Base-by-base conservation (phyloP, 2,113 vertebrate species). In the Xenotilapia caudafasciata region DNA sequence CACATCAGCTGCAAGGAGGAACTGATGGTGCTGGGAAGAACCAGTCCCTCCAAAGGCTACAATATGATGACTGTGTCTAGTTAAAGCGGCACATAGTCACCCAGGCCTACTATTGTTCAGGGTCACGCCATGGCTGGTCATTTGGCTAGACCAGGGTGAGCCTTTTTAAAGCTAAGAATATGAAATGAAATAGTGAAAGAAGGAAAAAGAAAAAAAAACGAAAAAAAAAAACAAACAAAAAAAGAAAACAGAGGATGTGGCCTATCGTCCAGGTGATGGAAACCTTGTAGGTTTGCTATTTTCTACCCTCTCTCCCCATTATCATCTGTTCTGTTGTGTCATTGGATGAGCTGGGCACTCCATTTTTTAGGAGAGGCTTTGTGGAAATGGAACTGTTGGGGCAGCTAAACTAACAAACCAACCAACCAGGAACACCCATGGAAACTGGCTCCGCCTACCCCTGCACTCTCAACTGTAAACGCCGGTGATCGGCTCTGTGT, bases 21-120 rank as follows among this genome's bases (percentile, higher is more conserved):
- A 97, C 97, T 99, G 94, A 97, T 98, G 95, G 97, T 98, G 95
- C 95, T 99, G 96, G 98, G 98, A 92, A 96, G 99, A 96, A 97
- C 97, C 92, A 99, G 98, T 96, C 98, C 98, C 94, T 98, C 98
- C 96, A 99, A 99, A 97, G 96, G 96, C 96, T 99, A 99, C 97
- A 98, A 96, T 95, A 99, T 99, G 98, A 99, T 99, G 99, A 99
- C 99, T 96, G 98, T 99, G 96, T 99, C 98, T 89, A 97, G 98
- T 96, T 99, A 99, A 92, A 97, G 93, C 95, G 97, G 82, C 87
- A 38, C 87, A 6, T 55, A 10, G 80, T 93, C 84, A 73, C 45
- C 60, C 82, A 77, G 89, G 87, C 90, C 87, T 86, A 88, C 60
- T 81, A 85, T 85, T 86, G 55, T 94, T 95, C 92, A 93, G 94